Base-by-base conservation (phyloP, 2,797 vertebrate genomes). In the Momotus momota region DNA sequence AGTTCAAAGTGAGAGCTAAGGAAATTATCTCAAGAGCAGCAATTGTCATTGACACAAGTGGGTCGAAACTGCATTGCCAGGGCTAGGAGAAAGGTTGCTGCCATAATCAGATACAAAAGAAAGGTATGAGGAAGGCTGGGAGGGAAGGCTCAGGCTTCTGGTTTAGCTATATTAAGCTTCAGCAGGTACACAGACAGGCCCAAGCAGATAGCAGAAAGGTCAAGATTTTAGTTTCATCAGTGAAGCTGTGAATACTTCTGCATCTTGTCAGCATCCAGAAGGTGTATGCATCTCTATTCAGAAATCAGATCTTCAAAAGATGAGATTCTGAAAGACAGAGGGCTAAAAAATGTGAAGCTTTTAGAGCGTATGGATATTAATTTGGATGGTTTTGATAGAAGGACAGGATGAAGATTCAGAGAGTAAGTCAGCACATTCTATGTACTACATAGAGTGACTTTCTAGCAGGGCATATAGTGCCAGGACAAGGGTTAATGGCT, bases 11-110 rank as follows among this genome's bases (percentile, higher is more conserved):
- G 38, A 88, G 57, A 60, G 62, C 49, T 79, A 75, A 58, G 43
- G 51, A 93, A 90, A 69, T 87, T 49, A 38, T 70, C 64, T 87
- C 95, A 31, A 91, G 18, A 95, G 46, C 20, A 85, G 67, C 55
- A 82, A 70, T 51, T 85, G 79, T 48, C 81, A 67, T 51, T 86
- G 54, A 75, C 66, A 79, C 41, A 73, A 86, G 52, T 6, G 25
- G 49, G 52, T 81, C 40, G 81, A 64, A 90, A 72, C 22, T 33
- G 41, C 45, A 74, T 15, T 80, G 21, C 13, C 26, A 73, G 86
- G 40, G 25, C 46, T 70, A 62, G 27, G 4, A 67, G 29, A 90
- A 80, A 58, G 5, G 55, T 10, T 85, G 33, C 40, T 60, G 35
- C 46, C 40, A 74, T 90, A 70, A 88, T 80, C 60, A 9, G 10